These are phyloP conservation scores for Eupithecia inturbata DNA, from an alignment of 2,888 invertebrate species.

Conservation along the genomic window DNA sequence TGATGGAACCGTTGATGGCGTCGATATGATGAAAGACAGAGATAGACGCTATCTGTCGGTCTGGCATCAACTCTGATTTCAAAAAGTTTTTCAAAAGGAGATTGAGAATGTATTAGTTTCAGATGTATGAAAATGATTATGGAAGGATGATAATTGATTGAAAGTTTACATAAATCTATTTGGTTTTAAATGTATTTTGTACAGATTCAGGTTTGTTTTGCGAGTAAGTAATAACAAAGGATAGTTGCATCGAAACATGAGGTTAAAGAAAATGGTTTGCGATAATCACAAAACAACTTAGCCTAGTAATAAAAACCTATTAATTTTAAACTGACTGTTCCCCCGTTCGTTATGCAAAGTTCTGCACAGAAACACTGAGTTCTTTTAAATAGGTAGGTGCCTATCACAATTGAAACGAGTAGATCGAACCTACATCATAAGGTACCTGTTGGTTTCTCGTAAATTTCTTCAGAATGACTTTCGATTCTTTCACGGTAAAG, in stretches of 20 bases:
- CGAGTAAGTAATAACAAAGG: neutral
- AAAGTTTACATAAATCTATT: slow-evolving; percentile 9
- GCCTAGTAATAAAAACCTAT: neutral
- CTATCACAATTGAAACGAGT: neutral
- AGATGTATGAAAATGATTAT: slow-evolving; percentile 30
- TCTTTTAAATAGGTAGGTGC: neutral
- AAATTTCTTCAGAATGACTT: slow-evolving; percentile 2
- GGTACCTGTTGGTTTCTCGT: slow-evolving; percentile 3
- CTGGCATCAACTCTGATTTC: slow-evolving; percentile 44
- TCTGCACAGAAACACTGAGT: neutral
- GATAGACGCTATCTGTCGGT: slow-evolving; percentile 61
- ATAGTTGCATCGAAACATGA: neutral
- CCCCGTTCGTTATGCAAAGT: neutral
- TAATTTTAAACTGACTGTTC: neutral
- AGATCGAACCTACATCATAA: slow-evolving; percentile 5
- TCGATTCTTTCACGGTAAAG: slow-evolving; percentile 8
- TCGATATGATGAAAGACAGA: slow-evolving; percentile 74
- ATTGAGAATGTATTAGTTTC: slow-evolving; percentile 35
- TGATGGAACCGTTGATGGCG: slow-evolving; percentile 70
- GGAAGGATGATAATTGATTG: neutral
- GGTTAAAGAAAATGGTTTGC: neutral
- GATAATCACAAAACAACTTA: neutral
- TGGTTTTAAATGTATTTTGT: neutral
- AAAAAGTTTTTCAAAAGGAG: slow-evolving; percentile 35
- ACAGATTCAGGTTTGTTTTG: neutral